Evolutionary conservation across 2,797 vertebrate species (phyloP).

Genomic region (Acanthurus lineatus): DNA sequence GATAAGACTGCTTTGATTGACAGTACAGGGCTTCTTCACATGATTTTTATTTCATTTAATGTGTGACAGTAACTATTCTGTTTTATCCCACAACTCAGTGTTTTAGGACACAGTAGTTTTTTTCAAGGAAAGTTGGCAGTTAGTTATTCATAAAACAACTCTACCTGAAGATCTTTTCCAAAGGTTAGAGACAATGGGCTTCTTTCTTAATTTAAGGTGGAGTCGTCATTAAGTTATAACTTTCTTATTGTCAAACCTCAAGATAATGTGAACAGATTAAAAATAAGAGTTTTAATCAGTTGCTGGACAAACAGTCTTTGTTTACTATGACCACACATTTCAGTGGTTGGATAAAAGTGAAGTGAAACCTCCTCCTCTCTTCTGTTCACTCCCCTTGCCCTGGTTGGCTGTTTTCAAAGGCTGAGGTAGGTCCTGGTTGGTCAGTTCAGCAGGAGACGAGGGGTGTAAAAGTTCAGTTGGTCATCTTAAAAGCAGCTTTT

Average conservation of each 20-base stretch:
- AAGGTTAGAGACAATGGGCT: neutral
- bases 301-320: neutral
- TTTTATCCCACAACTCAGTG: neutral
- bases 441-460: constrained; percentile 49
- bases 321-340: neutral
- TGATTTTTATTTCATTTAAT: neutral
- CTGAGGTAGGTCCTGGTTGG: constrained; percentile 60
- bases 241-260: neutral
- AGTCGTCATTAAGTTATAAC: neutral
- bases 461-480: constrained; percentile 32
- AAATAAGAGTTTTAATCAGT: neutral
- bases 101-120: neutral
- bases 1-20: constrained; percentile 48
- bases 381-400: constrained; percentile 56
- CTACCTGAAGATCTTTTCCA: neutral
- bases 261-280: neutral
- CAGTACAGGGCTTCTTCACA: constrained; percentile 1
- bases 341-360: neutral
- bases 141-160: neutral
- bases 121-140: neutral
- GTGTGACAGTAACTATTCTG: neutral
- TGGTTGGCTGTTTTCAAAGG: constrained; percentile 50
- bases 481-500: neutral
- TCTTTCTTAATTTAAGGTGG: neutral
- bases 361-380: neutral